phyloP scores from a whole-genome alignment of 2,113 vertebrate genomes.

The Ifrita kowaldi region DNA sequence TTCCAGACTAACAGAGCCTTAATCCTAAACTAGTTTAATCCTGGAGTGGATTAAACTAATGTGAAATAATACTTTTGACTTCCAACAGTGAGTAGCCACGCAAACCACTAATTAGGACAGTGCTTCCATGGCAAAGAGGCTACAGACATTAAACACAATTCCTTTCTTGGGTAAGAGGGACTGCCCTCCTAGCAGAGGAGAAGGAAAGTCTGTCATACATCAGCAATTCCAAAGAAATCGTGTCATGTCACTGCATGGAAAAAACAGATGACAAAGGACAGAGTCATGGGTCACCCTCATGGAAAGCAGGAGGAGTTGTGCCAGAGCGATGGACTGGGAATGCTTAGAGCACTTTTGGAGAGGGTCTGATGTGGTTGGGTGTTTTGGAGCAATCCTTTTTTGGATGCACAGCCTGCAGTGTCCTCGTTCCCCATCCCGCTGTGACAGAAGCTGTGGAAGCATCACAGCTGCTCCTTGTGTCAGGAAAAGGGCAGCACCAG shows the following conservation, averaged over 20 bases:
- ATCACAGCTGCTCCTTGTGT: neutral
- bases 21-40: conserved; percentile 16
- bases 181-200: neutral
- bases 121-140: neutral
- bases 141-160: neutral
- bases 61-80: neutral
- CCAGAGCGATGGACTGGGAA: neutral
- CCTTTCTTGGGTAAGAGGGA: neutral
- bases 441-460: neutral
- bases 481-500: neutral
- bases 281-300: neutral
- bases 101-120: neutral
- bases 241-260: neutral
- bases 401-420: no score
- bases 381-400: neutral
- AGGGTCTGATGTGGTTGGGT: neutral
- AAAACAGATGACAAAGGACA: neutral
- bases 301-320: neutral
- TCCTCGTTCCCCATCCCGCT: neutral
- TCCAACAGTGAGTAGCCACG: neutral
- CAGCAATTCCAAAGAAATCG: neutral
- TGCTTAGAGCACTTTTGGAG: neutral
- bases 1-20: neutral
- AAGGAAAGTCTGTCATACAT: neutral
- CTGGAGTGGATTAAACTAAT: neutral